A percentile compares a stretch with the other conserved stretches of the same genome.
Conservation (phyloP, 1,140 invertebrate species). For the Lanistes nyassanus region DNA sequence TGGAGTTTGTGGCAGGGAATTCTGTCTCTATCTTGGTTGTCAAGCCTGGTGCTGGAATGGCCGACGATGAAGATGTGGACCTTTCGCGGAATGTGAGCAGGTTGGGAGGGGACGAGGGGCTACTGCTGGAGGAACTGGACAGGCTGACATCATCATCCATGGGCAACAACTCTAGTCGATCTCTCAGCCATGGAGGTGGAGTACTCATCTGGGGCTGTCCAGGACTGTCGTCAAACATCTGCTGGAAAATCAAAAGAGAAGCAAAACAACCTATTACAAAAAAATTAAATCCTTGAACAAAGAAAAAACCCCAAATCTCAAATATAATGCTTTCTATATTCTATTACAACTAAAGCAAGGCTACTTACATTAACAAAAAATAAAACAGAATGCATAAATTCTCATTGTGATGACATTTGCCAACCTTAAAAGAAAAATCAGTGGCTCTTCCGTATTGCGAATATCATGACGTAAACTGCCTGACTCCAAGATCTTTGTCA, state of each 20-base stretch:
- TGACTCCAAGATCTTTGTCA: no score
- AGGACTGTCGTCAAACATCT: slow-evolving; percentile 48
- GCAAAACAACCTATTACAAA: no score
- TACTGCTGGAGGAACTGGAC: slow-evolving; percentile 28
- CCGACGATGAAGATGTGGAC: not conserved
- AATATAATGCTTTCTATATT: no score
- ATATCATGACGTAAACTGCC: no score
- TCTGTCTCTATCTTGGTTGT: slow-evolving; percentile 60
- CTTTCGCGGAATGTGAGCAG: slow-evolving; percentile 5
- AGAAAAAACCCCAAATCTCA: no score
- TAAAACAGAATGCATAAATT: no score
- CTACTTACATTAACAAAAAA: no score
- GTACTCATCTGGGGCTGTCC: slow-evolving; percentile 56
- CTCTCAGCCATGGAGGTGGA: slow-evolving; percentile 57
- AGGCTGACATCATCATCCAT: slow-evolving; percentile 17
- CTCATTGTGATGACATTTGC: no score
- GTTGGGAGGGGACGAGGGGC: slow-evolving; percentile 32
- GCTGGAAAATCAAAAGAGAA: slow-evolving; percentile 12
- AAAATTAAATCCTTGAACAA: no score
- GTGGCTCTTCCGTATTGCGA: no score
- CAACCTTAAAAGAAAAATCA: no score
- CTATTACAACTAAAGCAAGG: no score
- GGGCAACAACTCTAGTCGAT: slow-evolving; percentile 34
- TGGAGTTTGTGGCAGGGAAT: slow-evolving; percentile 59
- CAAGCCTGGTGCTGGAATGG: slow-evolving; percentile 27